Percentiles rank a stretch among this genome's conserved stretches.
These are phyloP conservation scores for Chauna torquata DNA, from an alignment of 2,113 vertebrate genomes.

Conservation along the genomic window DNA sequence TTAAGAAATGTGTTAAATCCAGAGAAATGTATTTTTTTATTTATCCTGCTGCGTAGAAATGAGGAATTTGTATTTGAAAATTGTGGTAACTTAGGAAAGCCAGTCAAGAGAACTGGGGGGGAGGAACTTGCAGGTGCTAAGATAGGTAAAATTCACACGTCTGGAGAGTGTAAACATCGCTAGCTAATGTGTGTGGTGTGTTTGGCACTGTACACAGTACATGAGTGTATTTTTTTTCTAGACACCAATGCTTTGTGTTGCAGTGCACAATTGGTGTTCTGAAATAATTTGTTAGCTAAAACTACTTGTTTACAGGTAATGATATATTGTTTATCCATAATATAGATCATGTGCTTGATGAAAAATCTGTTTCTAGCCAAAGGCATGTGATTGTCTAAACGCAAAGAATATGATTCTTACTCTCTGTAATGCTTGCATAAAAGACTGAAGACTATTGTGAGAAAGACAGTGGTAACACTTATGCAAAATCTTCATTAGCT, in stretches of 20 bases:
- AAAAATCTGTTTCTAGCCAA: not conserved
- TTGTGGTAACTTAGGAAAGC: not conserved
- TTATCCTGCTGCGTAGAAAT: not conserved
- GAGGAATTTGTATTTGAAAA: not conserved
- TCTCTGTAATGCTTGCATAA: not conserved
- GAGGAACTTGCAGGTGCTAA: not conserved
- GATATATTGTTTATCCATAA: not conserved
- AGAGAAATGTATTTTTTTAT: not conserved
- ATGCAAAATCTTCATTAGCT: not conserved
- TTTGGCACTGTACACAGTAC: not conserved
- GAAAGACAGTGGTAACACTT: not conserved
- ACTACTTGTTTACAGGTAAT: not conserved
- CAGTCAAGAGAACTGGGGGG: not conserved
- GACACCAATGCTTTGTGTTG: not conserved
- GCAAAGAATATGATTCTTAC: not conserved
- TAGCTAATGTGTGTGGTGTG: not conserved
- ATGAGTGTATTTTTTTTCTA: not conserved
- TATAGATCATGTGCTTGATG: not conserved
- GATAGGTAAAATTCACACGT: accelerated
- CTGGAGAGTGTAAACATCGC: not conserved
- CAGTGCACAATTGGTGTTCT: not conserved
- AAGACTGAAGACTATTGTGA: not conserved
- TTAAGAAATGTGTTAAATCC: not conserved
- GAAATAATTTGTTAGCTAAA: not conserved
- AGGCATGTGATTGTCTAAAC: not conserved